Evolutionary conservation across 2,888 invertebrate species (phyloP), one percentile per base, ranked within the genome.

Genomic region (Cephonodes hylas): DNA sequence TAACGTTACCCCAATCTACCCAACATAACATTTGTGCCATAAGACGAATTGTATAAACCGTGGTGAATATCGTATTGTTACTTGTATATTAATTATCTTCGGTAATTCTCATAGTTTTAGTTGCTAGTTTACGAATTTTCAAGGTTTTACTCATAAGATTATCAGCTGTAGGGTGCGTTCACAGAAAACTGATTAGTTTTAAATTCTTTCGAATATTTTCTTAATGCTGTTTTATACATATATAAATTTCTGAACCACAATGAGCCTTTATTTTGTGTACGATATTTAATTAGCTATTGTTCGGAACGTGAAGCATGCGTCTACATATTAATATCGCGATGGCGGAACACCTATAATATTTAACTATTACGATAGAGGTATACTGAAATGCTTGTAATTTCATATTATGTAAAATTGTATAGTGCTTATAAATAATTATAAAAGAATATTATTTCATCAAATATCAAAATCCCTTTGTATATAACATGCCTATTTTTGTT

Each of bases 391-490:
- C 88, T 86, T 85, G 77, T 80, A 79, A 81, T 82, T 81, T 79
- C 77, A 80, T 71, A 80, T 73, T 72, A 82, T 87, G 85, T 89
- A 88, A 86, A 88, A 81, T 84, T 90, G 89, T 91, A 89, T 88
- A 91, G 85, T 85, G 88, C 89, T 89, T 87, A 86, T 86, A 86
- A 85, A 84, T 86, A 85, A 68, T 72, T 74, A 66, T 66, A 67
- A 69, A 80, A 77, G 74, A 74, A 74, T 76, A 77, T 78, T 74
- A 77, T 80, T 81, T 80, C 79, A 71, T 72, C 72, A 65, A 71
- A 76, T 72, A 73, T 77, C 71, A 71, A 76, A 77, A 79, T 79
- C 77, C 82, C 81, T 85, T 79, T 90, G 88, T 91, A 91, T 80
- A 91, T 88, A 88, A 79, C 71, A 84, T 77, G 84, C 81, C 84